Evolutionary conservation across 2,797 vertebrate species (phyloP), one percentile per base, ranked within the genome.

Genomic region (Rhodeus uyekii): DNA sequence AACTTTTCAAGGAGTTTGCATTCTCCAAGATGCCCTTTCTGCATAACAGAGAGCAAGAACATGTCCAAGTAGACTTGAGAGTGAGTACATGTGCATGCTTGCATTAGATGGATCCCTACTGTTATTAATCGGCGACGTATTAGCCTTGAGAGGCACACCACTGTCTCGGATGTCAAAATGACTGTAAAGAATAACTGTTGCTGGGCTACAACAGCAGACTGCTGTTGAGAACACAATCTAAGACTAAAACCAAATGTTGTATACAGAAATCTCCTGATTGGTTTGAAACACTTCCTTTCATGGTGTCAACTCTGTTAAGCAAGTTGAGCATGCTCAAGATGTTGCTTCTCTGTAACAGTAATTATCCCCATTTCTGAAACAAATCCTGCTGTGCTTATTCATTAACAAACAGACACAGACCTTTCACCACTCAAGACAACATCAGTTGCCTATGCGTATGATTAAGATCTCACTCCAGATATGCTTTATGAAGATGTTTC

Each of bases 241-340:
- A 84, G 83, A 73, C 76, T 61, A 81, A 87, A 88, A 91, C 89
- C 88, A 86, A 92, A 92, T 85, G 87, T 85, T 84, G 87, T 75
- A 82, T 89, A n/a, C n/a, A 85, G 89, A 91, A 87, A 89, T 89
- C 89, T 86, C 84, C 83, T 90, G 90, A 93, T 91, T 91, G 91
- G 87, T 85, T 90, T 85, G 86, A 82, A 92, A 89, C 83, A 84
- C 90, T 91, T 90, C 88, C 84, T 82, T 92, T 90, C 82, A 89
- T 91, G 89, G 89, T 87, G 89, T 90, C 90, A 91, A 84, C 86
- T 87, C 82, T 86, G 87, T 89, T 93, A 89, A 91, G 90, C 88
- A 87, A 88, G 82, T 86, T 46, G 82, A 89, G 89, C 68, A 86
- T 85, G 86, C 84, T 72, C 48, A 71, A 76, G 80, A 83, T 86